Evolutionary conservation across 2,888 invertebrate genomes (phyloP).

Genomic region (Macropis europaea): DNA sequence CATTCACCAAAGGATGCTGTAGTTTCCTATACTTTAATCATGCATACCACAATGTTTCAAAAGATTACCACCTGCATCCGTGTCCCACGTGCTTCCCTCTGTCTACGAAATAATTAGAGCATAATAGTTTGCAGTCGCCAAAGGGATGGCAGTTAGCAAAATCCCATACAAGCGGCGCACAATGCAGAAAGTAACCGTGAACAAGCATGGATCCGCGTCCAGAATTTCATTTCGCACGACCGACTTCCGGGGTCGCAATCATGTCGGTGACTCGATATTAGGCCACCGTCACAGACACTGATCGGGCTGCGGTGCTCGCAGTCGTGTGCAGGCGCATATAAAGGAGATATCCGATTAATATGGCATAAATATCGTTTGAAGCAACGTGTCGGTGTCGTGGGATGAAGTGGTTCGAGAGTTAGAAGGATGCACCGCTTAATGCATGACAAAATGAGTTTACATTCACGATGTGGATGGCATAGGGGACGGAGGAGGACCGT

Average conservation of each 20-base stretch:
- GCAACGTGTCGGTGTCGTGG: constrained; percentile 18
- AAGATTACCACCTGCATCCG: background rate
- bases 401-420: constrained; percentile 1
- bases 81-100: background rate
- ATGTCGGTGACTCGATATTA: constrained; percentile 50
- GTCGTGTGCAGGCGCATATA: constrained; percentile 49
- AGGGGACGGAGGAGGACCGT: constrained; percentile 5
- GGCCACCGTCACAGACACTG: constrained; percentile 51
- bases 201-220: constrained; percentile 10
- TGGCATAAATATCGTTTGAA: constrained; percentile 69
- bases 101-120: too few relatives aligned
- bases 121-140: background rate
- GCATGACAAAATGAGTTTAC: constrained; percentile 75
- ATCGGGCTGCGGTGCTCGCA: background rate
- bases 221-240: constrained; percentile 46
- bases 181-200: constrained; percentile 10
- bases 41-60: too few relatives aligned
- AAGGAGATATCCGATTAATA: constrained; percentile 68
- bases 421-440: constrained; percentile 59
- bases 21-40: too few relatives aligned
- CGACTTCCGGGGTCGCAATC: constrained; percentile 39
- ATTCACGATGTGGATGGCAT: constrained; percentile 57
- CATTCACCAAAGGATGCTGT: constrained; percentile 7
- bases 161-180: background rate
- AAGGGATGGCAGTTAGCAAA: background rate